Evolutionary conservation across 2,113 vertebrate species (phyloP).

Genomic region (Ornithorhynchus anatinus): DNA sequence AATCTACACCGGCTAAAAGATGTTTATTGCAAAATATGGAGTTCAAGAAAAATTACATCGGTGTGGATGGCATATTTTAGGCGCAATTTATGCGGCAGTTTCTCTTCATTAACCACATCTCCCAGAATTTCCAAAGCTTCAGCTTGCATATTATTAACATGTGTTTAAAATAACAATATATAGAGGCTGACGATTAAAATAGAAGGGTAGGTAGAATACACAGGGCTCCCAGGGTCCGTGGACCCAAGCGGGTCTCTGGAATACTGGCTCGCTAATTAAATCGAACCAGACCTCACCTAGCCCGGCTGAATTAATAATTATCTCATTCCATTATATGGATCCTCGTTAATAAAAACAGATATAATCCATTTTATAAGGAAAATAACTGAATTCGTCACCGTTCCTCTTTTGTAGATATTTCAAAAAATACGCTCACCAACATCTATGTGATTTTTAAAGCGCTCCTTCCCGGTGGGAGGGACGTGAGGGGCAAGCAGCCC

Average conservation of each 20-base stretch:
- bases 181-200: constrained; percentile 61
- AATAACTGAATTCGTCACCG: constrained; percentile 34
- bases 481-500: no score
- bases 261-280: constrained; percentile 71
- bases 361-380: constrained; percentile 55
- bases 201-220: constrained; percentile 62
- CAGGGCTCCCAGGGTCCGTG: constrained; percentile 34
- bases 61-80: constrained; percentile 69
- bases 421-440: not conserved
- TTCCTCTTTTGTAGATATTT: not conserved
- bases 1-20: constrained; percentile 72
- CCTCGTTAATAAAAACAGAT: constrained; percentile 59
- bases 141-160: constrained; percentile 76
- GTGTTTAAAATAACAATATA: constrained; percentile 72
- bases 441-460: no score
- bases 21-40: constrained; percentile 68
- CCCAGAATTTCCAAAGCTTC: constrained; percentile 67
- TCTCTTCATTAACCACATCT: constrained; percentile 79
- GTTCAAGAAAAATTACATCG: constrained; percentile 67
- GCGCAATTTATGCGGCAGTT: constrained; percentile 74
- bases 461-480: no score
- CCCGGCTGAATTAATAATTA: constrained; percentile 63
- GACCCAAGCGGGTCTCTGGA: constrained; percentile 21
- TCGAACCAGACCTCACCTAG: constrained; percentile 71
- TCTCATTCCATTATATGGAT: constrained; percentile 43